phyloP scores from a whole-genome alignment of 1,140 invertebrate genomes.

The Cheumatopsyche charites region DNA sequence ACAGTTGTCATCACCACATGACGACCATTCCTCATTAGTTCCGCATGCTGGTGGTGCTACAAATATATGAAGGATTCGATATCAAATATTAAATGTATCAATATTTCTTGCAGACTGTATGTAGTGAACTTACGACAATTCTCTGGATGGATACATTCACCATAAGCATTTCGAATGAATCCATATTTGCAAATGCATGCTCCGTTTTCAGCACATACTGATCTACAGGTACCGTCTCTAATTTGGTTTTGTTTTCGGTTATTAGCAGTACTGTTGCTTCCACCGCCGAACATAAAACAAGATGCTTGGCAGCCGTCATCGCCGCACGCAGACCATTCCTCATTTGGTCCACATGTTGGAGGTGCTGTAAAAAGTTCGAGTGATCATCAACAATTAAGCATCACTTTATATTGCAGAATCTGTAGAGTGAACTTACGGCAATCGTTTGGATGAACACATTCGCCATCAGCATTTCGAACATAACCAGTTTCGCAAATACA shows the following conservation, averaged over 20 bases:
- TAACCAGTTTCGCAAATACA: too few species aligned
- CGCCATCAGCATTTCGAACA: slow-evolving; percentile 5
- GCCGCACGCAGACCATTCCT: background rate
- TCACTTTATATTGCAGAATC: too few species aligned
- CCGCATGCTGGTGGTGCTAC: background rate
- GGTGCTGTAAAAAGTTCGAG: too few species aligned
- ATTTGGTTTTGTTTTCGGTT: slow-evolving; percentile 29
- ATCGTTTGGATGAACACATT: slow-evolving; percentile 28
- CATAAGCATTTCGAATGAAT: background rate
- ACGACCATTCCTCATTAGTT: background rate
- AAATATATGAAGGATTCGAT: slow-evolving; percentile 6
- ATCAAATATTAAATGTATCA: too few species aligned
- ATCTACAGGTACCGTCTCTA: background rate
- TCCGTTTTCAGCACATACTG: background rate
- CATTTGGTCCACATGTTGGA: background rate
- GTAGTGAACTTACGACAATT: slow-evolving; percentile 44
- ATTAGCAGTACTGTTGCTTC: too few species aligned
- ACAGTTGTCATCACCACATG: background rate
- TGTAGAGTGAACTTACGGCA: slow-evolving; percentile 28
- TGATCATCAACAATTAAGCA: too few species aligned
- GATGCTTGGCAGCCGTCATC: slow-evolving; percentile 3
- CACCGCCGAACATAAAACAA: slow-evolving; percentile 19
- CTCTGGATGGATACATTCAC: slow-evolving; percentile 28
- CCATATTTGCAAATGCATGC: background rate
- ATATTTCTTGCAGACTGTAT: too few species aligned